phyloP scores from a whole-genome alignment of 2,888 invertebrate species.

The Fabriciana adippe region DNA sequence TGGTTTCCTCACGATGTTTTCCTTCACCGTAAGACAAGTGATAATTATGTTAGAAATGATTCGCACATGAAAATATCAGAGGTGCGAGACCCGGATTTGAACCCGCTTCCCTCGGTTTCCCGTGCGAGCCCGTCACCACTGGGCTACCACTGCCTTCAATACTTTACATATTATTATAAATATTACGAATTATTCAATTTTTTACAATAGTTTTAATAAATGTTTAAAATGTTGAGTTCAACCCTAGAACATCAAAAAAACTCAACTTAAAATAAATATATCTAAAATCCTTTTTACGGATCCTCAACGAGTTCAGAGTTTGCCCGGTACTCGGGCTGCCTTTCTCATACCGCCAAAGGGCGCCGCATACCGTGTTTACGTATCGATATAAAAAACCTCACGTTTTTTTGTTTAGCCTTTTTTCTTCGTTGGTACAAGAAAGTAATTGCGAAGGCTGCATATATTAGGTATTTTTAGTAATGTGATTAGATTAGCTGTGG shows the following conservation, averaged over 20 bases:
- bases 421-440: slow-evolving; percentile 31
- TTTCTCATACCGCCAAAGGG: slow-evolving; percentile 39
- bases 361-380: slow-evolving; percentile 40
- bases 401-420: slow-evolving; percentile 28
- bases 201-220: no score
- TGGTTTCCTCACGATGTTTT: no score
- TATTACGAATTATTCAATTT: no score
- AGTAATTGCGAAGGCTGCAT: slow-evolving; percentile 21
- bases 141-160: no score
- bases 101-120: no score
- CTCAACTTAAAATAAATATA: slow-evolving; percentile 16
- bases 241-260: slow-evolving; percentile 14
- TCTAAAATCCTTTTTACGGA: slow-evolving; percentile 27
- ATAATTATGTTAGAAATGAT: no score
- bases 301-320: slow-evolving; percentile 24
- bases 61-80: no score
- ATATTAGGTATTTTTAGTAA: slow-evolving; percentile 1
- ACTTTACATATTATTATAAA: no score
- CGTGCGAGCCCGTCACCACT: no score
- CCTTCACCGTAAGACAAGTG: no score
- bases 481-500: not conserved
- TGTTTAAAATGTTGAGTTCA: not conserved
- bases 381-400: slow-evolving; percentile 34
- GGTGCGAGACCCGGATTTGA: no score
- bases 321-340: slow-evolving; percentile 32